Evolutionary conservation across 64 coral and sea anemone genomes (phyloP).

Genomic region (Acropora yongei): DNA sequence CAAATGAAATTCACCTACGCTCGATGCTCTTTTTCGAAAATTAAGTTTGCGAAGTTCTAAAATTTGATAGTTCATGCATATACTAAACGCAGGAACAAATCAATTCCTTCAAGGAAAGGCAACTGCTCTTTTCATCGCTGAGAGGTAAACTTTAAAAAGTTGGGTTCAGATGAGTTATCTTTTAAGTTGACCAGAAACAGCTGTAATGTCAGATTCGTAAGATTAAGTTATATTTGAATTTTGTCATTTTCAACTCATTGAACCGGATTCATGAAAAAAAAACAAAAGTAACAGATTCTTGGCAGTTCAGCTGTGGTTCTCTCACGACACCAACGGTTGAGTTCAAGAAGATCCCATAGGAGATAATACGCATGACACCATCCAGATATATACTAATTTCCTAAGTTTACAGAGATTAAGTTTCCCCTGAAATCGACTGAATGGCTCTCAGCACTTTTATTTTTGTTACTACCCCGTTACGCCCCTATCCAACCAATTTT

Average conservation of each 20-base stretch:
- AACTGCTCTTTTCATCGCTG: too few relatives aligned
- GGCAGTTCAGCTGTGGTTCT: background rate
- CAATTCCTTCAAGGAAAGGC: too few relatives aligned
- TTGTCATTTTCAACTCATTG: background rate
- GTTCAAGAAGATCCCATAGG: background rate
- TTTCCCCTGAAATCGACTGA: background rate
- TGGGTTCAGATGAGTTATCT: conserved; percentile 2
- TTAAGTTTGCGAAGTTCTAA: too few relatives aligned
- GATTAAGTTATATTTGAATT: background rate
- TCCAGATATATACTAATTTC: background rate
- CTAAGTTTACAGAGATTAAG: background rate
- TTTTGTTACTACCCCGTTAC: background rate
- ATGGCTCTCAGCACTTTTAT: background rate
- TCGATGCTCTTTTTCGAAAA: too few relatives aligned
- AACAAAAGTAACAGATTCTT: background rate
- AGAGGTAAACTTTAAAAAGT: background rate
- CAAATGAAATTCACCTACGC: too few relatives aligned
- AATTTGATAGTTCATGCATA: too few relatives aligned
- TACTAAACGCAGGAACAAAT: too few relatives aligned
- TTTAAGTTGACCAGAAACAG: background rate
- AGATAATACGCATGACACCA: background rate
- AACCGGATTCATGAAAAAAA: background rate
- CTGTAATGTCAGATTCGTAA: background rate
- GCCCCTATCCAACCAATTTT: background rate
- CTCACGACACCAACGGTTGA: background rate